Conservation (phyloP, 2,888 invertebrate species). For the Caenorhabditis sp. region DNA sequence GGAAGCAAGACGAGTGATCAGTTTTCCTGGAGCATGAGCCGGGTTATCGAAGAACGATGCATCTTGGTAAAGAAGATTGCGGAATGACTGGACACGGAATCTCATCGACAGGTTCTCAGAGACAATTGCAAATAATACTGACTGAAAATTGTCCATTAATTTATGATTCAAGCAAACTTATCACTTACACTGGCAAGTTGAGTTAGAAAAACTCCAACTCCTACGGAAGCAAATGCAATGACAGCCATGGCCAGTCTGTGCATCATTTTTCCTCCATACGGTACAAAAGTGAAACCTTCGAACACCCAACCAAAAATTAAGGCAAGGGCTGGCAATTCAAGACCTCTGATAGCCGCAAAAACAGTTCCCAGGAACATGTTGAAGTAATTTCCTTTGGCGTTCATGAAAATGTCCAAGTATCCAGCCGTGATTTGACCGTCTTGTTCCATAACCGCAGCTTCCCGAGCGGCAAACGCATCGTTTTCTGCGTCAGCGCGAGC, state of each 20-base stretch:
- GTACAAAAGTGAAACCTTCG: slow-evolving; percentile 70
- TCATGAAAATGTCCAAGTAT: slow-evolving; percentile 71
- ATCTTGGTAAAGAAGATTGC: slow-evolving; percentile 83
- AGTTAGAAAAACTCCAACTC: slow-evolving; percentile 70
- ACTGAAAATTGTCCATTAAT: slow-evolving; percentile 57
- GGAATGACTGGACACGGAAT: slow-evolving; percentile 76
- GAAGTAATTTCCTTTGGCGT: slow-evolving; percentile 71
- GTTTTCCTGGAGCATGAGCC: slow-evolving; percentile 83
- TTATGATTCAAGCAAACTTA: neutral
- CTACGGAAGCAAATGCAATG: slow-evolving; percentile 69
- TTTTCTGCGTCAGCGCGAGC: slow-evolving; percentile 65
- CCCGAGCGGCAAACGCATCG: slow-evolving; percentile 71
- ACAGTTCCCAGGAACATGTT: slow-evolving; percentile 67
- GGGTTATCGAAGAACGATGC: slow-evolving; percentile 84
- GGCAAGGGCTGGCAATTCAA: slow-evolving; percentile 84
- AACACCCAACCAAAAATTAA: slow-evolving; percentile 81
- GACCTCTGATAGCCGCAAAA: slow-evolving; percentile 83
- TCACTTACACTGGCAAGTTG: slow-evolving; percentile 71
- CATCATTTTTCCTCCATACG: slow-evolving; percentile 73
- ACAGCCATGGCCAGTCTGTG: slow-evolving; percentile 73
- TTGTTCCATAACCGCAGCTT: slow-evolving; percentile 70
- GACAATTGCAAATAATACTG: slow-evolving; percentile 69
- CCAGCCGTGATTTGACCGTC: slow-evolving; percentile 69
- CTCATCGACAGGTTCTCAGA: slow-evolving; percentile 78
- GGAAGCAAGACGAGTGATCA: slow-evolving; percentile 83